Base-by-base conservation (phyloP, 2,797 vertebrate genomes). In the Cetoscarus ocellatus region DNA sequence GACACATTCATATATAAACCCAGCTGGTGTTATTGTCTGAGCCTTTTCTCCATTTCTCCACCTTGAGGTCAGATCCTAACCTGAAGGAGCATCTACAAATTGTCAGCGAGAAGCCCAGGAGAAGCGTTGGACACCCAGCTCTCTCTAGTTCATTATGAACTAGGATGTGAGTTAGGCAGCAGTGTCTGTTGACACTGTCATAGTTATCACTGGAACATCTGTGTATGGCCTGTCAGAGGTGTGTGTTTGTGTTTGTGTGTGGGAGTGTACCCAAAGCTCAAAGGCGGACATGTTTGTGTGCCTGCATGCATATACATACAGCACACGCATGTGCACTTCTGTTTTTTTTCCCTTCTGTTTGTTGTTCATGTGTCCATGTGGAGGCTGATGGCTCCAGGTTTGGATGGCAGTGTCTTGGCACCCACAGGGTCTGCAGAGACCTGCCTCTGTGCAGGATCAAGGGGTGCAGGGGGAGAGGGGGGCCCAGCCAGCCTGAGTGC, bases 371-470 rank as follows among this genome's bases (percentile, higher is more conserved):
- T 84, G 90, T 88, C 87, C 88, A 64, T 85, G 83, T 87, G 89
- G 85, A 86, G 86, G 81, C 79, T 84, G 87, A 88, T 67, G 86
- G 71, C 78, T 90, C 86, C 88, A 80, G 91, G 88, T 92, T 90
- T 91, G 87, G 86, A 86, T 87, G 86, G 77, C 60, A 62, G 73
- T 42, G 50, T 86, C 89, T 92, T 92, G 92, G 93, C 93, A 91
- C 87, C 84, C 64, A 5, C 48, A 57, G 27, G 87, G 90, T 88
- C 90, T 89, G 82, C 81, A 70, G 92, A 92, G 88, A 91, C 87
- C 85, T 75, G 86, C 91, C 88, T 91, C 84, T 85, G 87, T 27
- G 63, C 75, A 77, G 89, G 92, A 94, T 94, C 93, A 94, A 94
- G 92, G 93, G 85, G 85, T 73, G 74, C 78, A 68, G 86, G 82